phyloP scores from a whole-genome alignment of 2,888 invertebrate species.

The Harmothoe impar region DNA sequence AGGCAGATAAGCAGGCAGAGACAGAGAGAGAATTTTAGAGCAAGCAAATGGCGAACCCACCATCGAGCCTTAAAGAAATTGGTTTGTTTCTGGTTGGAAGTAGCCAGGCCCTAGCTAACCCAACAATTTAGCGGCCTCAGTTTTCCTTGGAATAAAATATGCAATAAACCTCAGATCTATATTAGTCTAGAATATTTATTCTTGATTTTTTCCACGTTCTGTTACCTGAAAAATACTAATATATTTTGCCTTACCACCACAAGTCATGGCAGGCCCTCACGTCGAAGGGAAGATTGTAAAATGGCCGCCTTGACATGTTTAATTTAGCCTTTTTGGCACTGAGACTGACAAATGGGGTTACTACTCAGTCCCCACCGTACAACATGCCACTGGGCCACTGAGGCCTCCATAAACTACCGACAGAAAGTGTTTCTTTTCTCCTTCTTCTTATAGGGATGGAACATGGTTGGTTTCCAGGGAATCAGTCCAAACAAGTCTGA shows the following conservation, averaged over 20 bases:
- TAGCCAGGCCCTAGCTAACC: too few relatives aligned
- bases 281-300: not conserved
- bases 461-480: too few relatives aligned
- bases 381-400: conserved; percentile 5
- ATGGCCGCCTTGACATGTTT: not conserved
- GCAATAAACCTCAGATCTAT: too few relatives aligned
- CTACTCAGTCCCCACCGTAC: not conserved
- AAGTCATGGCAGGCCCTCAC: not conserved
- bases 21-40: not conserved
- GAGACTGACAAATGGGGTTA: conserved; percentile 1
- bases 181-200: too few relatives aligned
- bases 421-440: conserved; percentile 9
- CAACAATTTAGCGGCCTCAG: too few relatives aligned
- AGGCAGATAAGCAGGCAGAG: not conserved
- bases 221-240: too few relatives aligned
- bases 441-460: too few relatives aligned
- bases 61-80: too few relatives aligned
- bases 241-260: too few relatives aligned
- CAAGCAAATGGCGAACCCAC: not conserved
- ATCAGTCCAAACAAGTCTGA: not conserved
- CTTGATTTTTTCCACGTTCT: too few relatives aligned
- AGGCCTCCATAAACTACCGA: not conserved
- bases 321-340: conserved; percentile 20
- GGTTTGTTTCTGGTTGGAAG: too few relatives aligned
- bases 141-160: too few relatives aligned